phyloP scores from a whole-genome alignment of 2,797 vertebrate species.

The Oreochromis mossambicus region DNA sequence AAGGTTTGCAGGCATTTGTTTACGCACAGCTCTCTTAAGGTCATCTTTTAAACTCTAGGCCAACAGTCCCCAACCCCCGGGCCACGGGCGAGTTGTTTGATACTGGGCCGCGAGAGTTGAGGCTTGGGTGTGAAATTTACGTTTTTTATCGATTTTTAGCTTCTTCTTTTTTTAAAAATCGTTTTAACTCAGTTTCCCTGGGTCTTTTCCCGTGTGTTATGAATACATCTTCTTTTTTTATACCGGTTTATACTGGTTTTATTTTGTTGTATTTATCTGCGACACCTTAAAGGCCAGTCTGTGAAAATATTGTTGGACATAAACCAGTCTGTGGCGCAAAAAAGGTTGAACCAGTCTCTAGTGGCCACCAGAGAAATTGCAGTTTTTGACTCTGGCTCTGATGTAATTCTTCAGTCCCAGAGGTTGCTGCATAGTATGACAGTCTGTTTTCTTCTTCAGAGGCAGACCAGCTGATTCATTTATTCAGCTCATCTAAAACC shows the following conservation, averaged over 20 bases:
- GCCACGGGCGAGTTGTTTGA: background rate
- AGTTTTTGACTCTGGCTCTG: background rate
- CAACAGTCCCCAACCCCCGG: background rate
- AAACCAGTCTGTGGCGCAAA: background rate
- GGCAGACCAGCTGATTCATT: constrained; percentile 16
- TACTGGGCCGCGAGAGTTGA: fast-evolving
- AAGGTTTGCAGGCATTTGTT: background rate
- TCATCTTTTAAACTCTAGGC: background rate
- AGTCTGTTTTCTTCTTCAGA: background rate
- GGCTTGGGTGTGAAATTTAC: background rate
- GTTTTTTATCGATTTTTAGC: too few species aligned
- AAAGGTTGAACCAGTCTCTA: background rate
- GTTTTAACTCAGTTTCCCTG: background rate
- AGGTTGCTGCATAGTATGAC: background rate
- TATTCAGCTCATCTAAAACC: constrained; percentile 26
- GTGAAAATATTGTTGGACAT: background rate
- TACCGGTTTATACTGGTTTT: background rate
- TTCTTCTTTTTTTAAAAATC: fast-evolving
- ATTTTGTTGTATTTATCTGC: background rate
- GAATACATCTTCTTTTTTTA: background rate
- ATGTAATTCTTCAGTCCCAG: background rate
- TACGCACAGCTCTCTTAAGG: background rate
- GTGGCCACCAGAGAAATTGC: background rate
- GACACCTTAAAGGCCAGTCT: fast-evolving
- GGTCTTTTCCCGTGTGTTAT: background rate